Conservation (phyloP, 2,888 invertebrate genomes). For the Ethmia dodecea region DNA sequence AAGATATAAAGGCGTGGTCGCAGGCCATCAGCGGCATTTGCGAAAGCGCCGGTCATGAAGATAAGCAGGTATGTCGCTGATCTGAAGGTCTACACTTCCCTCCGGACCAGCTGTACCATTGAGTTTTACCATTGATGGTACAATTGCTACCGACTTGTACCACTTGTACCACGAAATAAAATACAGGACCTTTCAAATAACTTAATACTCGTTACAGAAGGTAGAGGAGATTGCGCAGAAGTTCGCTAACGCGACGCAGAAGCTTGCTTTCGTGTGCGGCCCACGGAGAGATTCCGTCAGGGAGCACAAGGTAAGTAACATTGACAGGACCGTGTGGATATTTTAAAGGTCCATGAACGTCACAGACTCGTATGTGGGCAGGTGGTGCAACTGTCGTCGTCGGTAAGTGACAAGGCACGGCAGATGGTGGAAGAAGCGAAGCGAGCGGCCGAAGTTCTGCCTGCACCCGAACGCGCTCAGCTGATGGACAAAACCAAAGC, state of each 20-base stretch:
- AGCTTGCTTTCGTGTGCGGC: conserved; percentile 21
- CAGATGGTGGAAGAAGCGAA: conserved; percentile 19
- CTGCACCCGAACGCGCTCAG: not conserved
- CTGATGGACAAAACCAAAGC: conserved; percentile 19
- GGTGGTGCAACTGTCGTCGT: conserved; percentile 22
- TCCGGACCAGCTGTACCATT: no score
- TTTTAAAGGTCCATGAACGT: no score
- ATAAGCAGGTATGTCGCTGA: no score
- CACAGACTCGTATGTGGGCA: conserved; percentile 12
- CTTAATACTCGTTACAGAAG: conserved; percentile 17
- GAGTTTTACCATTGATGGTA: no score
- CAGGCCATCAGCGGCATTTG: not conserved
- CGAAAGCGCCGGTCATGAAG: not conserved
- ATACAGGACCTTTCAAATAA: no score
- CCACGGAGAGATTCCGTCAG: conserved; percentile 14
- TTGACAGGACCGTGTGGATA: no score
- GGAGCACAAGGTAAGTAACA: conserved; percentile 21
- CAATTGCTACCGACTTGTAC: no score
- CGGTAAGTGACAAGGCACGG: conserved; percentile 24
- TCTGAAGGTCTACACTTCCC: no score
- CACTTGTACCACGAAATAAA: no score
- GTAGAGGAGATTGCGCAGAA: conserved; percentile 19
- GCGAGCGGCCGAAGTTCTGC: conserved; percentile 2
- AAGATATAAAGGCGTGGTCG: not conserved
- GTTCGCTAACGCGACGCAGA: conserved; percentile 20